Evolutionary conservation across 1,140 invertebrate species (phyloP).

Genomic region (Helicoverpa zea): DNA sequence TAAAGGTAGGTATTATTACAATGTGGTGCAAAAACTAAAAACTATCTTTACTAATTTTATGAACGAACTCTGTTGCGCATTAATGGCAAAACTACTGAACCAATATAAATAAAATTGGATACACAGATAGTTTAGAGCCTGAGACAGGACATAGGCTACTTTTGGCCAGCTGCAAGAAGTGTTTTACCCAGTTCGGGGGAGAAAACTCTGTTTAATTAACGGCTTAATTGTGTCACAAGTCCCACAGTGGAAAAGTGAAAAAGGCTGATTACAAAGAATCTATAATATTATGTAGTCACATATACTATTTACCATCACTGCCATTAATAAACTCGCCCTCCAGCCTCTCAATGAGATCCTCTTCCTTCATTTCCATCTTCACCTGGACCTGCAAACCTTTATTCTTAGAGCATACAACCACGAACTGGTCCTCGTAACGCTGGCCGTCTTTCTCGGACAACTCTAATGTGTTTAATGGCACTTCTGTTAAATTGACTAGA

Average conservation of each 20-base stretch:
- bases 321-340: slow-evolving; percentile 60
- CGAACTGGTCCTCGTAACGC: neutral
- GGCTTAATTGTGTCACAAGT: too few relatives aligned
- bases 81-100: too few relatives aligned
- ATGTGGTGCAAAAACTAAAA: neutral
- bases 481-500: slow-evolving; percentile 41
- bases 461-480: slow-evolving; percentile 47
- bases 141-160: too few relatives aligned
- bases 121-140: too few relatives aligned
- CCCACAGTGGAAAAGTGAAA: neutral
- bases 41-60: too few relatives aligned
- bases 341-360: slow-evolving; percentile 51
- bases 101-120: too few relatives aligned
- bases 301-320: slow-evolving; percentile 58
- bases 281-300: too few relatives aligned
- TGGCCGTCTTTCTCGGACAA: slow-evolving; percentile 14
- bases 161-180: too few relatives aligned
- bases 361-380: slow-evolving; percentile 65
- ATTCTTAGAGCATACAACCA: slow-evolving; percentile 19
- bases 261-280: too few relatives aligned
- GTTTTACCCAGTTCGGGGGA: too few relatives aligned
- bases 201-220: neutral
- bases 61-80: too few relatives aligned
- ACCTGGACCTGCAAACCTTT: slow-evolving; percentile 33
- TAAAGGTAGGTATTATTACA: slow-evolving; percentile 13